Percentiles rank a stretch among this genome's conserved stretches.
phyloP scores from a whole-genome alignment of 2,113 vertebrate genomes.

The Illadopsis cleaveri region DNA sequence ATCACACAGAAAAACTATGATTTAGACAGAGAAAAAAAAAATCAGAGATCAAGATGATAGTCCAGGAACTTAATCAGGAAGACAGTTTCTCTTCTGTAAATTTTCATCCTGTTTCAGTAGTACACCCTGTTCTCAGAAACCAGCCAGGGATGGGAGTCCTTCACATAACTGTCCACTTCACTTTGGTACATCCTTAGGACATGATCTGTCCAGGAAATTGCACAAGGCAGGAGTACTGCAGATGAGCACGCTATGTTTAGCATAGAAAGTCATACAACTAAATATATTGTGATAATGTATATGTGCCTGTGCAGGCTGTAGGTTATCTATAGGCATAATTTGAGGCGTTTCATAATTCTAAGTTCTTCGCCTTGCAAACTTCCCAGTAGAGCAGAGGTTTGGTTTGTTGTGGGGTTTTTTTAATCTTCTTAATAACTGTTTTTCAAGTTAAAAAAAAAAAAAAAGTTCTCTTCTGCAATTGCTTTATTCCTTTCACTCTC shows the following conservation, averaged over 20 bases:
- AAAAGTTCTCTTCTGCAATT: background rate
- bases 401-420: background rate
- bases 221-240: background rate
- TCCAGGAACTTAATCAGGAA: background rate
- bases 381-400: background rate
- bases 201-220: background rate
- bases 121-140: background rate
- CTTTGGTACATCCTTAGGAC: background rate
- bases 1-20: background rate
- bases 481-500: background rate
- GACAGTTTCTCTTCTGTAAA: background rate
- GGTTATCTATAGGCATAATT: background rate
- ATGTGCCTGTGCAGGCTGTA: background rate
- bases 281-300: background rate
- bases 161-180: background rate
- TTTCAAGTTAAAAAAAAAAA: background rate
- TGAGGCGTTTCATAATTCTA: background rate
- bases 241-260: background rate
- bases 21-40: background rate
- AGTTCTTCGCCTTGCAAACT: background rate
- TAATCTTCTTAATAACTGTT: background rate
- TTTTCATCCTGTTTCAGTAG: background rate
- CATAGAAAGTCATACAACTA: background rate
- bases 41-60: background rate
- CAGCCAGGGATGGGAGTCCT: background rate